Base-by-base conservation (phyloP, 2,888 invertebrate genomes). In the Sarcophaga caerulescens region DNA sequence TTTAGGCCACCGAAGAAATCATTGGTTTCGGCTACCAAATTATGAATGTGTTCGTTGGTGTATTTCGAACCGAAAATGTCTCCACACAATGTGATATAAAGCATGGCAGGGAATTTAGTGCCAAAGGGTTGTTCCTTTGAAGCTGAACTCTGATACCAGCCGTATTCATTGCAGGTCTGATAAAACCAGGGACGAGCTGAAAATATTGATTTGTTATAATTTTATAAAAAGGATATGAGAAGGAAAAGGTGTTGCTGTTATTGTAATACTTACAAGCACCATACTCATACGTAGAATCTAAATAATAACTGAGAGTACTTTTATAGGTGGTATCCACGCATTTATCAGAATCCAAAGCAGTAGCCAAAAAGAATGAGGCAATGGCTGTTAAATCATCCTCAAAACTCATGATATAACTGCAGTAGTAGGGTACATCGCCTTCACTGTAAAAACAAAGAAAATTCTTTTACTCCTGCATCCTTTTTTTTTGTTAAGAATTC, bases 121-220 rank as follows among this genome's bases (percentile, higher is more conserved):
- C 93, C 92, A 17, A 95, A 95, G 0, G 96, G 95, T 85, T 96
- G 95, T 0, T 93, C 90, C 0, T 89, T 71, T 14, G 95, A 94
- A 85, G 93, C 94, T 0, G 97, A 95, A 3, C 96, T 95, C 93
- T 97, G 97, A 93, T 95, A 97, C 94, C 96, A 97, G 77, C 97
- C 98, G 92, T 95, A 97, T 93, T 98, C 97, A 74, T 96, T 96
- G 92, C 98, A 98, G 0, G 97, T 97, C 93, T 98, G 97, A 92
- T 96, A 97, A 2, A 94, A 94, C 97, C 97, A 97, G 68, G 95
- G 95, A 0, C 97, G 95, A 92, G 94, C 96, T 96, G 62, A 92
- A 75, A 77, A 52, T 25, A n/a, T n/a, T 45, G 21, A 23, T 63
- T 63, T 25, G 4, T 63, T 21, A n/a, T 76, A 21, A 17, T 77